phyloP scores from a whole-genome alignment of 2,797 vertebrate species.

The Coracias cyanogaster region DNA sequence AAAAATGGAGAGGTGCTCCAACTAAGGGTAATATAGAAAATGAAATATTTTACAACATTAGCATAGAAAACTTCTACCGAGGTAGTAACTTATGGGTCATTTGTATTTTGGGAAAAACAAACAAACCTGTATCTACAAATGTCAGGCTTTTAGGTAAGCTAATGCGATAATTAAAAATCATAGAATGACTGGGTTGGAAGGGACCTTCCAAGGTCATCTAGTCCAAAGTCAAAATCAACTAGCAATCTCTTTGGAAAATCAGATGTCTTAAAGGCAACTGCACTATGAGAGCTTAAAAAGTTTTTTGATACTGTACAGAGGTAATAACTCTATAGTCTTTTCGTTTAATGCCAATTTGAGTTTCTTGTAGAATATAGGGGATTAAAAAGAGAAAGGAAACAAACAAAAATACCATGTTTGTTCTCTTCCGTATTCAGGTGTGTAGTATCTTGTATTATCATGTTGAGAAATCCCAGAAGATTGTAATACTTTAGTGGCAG shows the following conservation, averaged over 20 bases:
- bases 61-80: not conserved
- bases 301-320: not conserved
- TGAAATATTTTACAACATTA: not conserved
- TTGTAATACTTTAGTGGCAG: not conserved
- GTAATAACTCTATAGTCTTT: not conserved
- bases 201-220: too few species aligned
- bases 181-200: too few species aligned
- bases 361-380: not conserved
- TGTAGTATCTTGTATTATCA: too few species aligned
- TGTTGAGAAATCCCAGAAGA: not conserved
- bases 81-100: not conserved
- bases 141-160: not conserved
- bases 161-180: not conserved
- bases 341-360: not conserved
- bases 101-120: not conserved
- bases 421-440: accelerated
- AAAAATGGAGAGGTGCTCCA: not conserved
- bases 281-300: not conserved
- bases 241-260: not conserved
- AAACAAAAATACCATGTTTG: not conserved
- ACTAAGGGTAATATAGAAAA: not conserved
- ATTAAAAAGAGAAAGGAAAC: not conserved
- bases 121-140: not conserved
- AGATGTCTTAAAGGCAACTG: not conserved
- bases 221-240: not conserved